phyloP scores from a whole-genome alignment of 2,113 vertebrate species.

The Fulmarus glacialis region DNA sequence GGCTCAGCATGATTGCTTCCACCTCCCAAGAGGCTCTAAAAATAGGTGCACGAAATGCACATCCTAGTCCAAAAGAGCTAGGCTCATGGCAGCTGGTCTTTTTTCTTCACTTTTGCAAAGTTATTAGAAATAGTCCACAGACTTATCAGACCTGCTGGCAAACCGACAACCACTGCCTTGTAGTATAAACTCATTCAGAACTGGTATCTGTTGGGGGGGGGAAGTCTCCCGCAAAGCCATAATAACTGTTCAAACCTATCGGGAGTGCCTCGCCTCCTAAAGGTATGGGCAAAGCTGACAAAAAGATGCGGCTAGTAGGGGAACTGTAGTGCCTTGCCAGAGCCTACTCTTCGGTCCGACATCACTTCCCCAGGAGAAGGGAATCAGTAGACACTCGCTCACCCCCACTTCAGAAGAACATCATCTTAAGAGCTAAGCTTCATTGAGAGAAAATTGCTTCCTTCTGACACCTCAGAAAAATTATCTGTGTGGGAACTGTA shows the following conservation, averaged over 20 bases:
- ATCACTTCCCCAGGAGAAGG: background rate
- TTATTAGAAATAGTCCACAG: background rate
- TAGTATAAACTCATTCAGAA: background rate
- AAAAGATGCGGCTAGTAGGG: background rate
- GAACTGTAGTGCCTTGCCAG: background rate
- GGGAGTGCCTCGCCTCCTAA: background rate
- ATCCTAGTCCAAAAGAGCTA: background rate
- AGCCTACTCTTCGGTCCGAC: background rate
- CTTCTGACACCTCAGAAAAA: background rate
- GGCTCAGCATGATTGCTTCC: background rate
- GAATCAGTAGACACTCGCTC: background rate
- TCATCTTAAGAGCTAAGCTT: background rate
- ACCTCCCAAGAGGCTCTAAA: background rate
- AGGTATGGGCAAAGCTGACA: background rate
- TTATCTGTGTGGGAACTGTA: background rate
- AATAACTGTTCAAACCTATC: background rate
- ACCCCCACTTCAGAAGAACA: background rate
- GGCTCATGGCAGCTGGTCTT: background rate
- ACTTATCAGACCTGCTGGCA: background rate
- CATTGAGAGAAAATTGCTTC: background rate
- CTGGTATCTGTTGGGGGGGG: background rate
- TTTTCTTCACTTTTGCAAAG: background rate
- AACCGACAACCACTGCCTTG: accelerated
- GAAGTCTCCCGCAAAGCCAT: background rate
- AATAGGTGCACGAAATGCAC: background rate